These are phyloP conservation scores for Philaenus spumarius DNA, from an alignment of 1,140 invertebrate species.

Conservation along the genomic window DNA sequence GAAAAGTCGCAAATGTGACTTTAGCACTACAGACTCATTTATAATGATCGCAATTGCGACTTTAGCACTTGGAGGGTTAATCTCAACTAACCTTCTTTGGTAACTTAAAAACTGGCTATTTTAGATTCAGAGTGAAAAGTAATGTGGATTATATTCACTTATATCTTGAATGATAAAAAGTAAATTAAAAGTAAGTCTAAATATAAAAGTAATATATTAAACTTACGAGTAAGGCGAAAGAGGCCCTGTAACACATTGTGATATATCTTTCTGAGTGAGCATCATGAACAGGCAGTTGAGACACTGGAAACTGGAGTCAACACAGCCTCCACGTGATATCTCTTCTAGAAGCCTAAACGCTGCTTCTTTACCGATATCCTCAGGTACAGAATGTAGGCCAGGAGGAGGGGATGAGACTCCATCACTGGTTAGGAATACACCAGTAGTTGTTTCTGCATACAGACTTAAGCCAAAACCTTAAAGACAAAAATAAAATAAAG, in stretches of 20 bases:
- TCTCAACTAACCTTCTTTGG: too few species aligned
- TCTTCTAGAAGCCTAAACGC: conserved; percentile 79
- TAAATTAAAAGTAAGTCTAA: too few species aligned
- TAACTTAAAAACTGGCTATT: too few species aligned
- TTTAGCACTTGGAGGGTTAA: too few species aligned
- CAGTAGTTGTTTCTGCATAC: conserved; percentile 87
- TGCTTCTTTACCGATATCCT: conserved; percentile 83
- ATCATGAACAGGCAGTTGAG: conserved; percentile 85
- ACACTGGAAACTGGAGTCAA: conserved; percentile 84
- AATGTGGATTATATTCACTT: too few species aligned
- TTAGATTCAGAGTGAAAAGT: too few species aligned
- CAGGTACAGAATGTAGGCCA: conserved; percentile 61
- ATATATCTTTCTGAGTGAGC: conserved; percentile 89
- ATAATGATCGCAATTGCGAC: too few species aligned
- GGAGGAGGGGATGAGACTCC: conserved; percentile 44
- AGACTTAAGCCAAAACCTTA: conserved; percentile 85
- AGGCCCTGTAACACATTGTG: conserved; percentile 74
- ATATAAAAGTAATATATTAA: too few species aligned
- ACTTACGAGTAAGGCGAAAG: conserved; percentile 60
- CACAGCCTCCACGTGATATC: conserved; percentile 87
- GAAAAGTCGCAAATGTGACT: too few species aligned
- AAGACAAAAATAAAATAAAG: conserved; percentile 17
- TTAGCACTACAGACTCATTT: too few species aligned
- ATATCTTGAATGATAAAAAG: too few species aligned
- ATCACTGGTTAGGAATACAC: conserved; percentile 67